A percentile compares a stretch with the other conserved stretches of the same genome.
Evolutionary conservation across 2,797 vertebrate genomes (phyloP).

Genomic region (Salmo trutta): DNA sequence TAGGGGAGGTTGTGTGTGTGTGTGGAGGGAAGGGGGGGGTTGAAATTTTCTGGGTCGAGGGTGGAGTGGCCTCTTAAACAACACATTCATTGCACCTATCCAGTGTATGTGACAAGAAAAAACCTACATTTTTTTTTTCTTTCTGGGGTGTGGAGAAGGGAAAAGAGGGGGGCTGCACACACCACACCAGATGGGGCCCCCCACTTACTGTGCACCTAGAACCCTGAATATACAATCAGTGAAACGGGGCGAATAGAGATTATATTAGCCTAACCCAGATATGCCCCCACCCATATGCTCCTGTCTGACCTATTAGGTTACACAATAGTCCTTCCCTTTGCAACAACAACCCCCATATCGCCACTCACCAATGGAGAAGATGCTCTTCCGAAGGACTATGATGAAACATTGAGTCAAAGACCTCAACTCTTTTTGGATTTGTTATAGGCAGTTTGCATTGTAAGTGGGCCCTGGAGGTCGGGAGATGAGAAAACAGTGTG

Average conservation of each 20-base stretch:
- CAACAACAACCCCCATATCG: slow-evolving; percentile 2
- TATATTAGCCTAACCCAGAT: slow-evolving; percentile 5
- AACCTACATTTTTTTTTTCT: too few relatives aligned
- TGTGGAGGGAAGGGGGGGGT: slow-evolving; percentile 1
- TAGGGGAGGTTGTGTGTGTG: slow-evolving; percentile 7
- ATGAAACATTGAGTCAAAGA: not conserved
- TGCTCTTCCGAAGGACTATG: not conserved
- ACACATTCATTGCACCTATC: not conserved
- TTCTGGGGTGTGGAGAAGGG: slow-evolving; percentile 29
- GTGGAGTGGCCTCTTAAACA: slow-evolving; percentile 51
- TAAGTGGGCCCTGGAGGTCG: not conserved
- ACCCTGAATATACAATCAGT: not conserved
- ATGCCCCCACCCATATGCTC: not conserved
- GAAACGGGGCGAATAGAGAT: not conserved
- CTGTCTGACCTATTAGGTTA: not conserved
- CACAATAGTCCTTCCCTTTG: not conserved
- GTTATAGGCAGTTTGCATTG: not conserved
- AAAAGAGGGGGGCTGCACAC: slow-evolving; percentile 23
- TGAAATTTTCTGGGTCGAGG: slow-evolving; percentile 63
- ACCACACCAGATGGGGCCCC: slow-evolving; percentile 1
- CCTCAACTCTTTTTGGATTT: not conserved
- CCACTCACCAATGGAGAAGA: not conserved
- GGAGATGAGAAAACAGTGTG: not conserved
- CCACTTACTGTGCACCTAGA: not conserved
- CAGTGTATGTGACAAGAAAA: too few relatives aligned